Percentiles rank a stretch among this genome's conserved stretches.
phyloP scores from a whole-genome alignment of 2,888 invertebrate genomes.

The Anthophora plumipes region DNA sequence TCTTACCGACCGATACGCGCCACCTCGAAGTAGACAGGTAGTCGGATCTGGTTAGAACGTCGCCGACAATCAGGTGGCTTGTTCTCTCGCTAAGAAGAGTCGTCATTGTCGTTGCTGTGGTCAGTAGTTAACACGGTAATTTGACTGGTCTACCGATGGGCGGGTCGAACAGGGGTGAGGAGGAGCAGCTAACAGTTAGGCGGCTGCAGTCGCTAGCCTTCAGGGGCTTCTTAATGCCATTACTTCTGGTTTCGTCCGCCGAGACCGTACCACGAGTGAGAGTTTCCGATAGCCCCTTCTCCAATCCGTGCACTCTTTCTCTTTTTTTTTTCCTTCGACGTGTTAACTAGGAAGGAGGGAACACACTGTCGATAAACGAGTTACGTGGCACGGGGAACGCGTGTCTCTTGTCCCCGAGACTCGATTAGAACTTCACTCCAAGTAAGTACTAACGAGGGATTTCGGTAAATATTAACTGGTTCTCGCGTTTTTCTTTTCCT shows the following conservation, averaged over 20 bases:
- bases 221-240: constrained; percentile 83
- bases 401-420: constrained; percentile 44
- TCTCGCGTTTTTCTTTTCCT: constrained; percentile 18
- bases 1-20: constrained; percentile 58
- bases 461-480: constrained; percentile 41
- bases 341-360: neutral
- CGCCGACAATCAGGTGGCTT: constrained; percentile 69
- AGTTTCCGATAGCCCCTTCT: constrained; percentile 56
- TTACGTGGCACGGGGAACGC: constrained; percentile 40
- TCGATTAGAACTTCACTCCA: constrained; percentile 46
- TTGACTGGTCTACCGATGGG: constrained; percentile 69
- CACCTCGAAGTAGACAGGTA: constrained; percentile 32
- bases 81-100: no score
- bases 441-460: constrained; percentile 38
- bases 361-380: constrained; percentile 46
- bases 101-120: constrained; percentile 59
- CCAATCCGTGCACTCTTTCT: constrained; percentile 37
- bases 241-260: constrained; percentile 78
- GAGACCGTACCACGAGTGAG: constrained; percentile 47
- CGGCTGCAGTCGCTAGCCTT: constrained; percentile 79
- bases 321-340: constrained; percentile 25
- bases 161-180: constrained; percentile 63
- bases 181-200: constrained; percentile 78
- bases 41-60: constrained; percentile 80
- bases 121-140: constrained; percentile 33